Conservation (phyloP, 2,113 vertebrate species). For the Silurus asotus region DNA sequence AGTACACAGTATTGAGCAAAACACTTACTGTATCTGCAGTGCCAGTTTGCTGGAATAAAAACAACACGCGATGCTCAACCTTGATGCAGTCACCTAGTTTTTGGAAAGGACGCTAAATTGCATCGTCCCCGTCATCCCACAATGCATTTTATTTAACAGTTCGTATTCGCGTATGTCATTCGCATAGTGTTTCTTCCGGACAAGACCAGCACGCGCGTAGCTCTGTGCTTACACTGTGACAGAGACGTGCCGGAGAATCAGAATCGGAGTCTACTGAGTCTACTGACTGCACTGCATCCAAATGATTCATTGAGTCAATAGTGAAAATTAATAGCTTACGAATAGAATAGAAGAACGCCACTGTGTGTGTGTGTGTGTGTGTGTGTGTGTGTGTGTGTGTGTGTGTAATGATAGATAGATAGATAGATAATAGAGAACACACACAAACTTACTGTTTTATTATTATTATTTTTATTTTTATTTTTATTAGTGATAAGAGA, state of each 20-base stretch:
- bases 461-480: too few relatives aligned
- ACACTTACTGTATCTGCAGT: slow-evolving; percentile 22
- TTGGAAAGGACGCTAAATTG: not conserved
- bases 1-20: not conserved
- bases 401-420: too few relatives aligned
- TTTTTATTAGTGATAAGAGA: too few relatives aligned
- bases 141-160: not conserved
- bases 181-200: not conserved
- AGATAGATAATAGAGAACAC: too few relatives aligned
- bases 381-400: too few relatives aligned
- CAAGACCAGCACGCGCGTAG: not conserved
- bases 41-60: slow-evolving; percentile 18
- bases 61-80: not conserved
- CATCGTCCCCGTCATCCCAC: not conserved
- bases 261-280: not conserved
- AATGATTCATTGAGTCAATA: not conserved
- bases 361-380: too few relatives aligned
- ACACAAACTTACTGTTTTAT: too few relatives aligned
- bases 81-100: slow-evolving; percentile 18
- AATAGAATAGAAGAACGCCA: too few relatives aligned
- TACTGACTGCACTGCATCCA: not conserved
- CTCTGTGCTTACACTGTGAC: not conserved
- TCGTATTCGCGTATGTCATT: not conserved
- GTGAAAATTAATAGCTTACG: too few relatives aligned
- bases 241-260: not conserved